Evolutionary conservation across 2,113 vertebrate genomes (phyloP).

Genomic region (Sakesphorus luctuosus): DNA sequence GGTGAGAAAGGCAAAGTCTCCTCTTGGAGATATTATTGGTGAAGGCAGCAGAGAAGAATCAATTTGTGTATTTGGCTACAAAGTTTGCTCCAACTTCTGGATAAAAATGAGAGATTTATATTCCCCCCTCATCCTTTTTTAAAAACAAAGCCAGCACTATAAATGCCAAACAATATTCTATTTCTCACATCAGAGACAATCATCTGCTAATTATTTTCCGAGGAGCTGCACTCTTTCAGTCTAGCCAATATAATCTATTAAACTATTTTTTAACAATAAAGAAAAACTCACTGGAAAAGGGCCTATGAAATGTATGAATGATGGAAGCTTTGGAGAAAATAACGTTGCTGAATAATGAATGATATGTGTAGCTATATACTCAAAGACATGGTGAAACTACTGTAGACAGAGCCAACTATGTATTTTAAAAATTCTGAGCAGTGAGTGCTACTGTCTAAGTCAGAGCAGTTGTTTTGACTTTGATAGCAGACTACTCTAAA

Average conservation of each 20-base stretch:
- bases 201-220: not conserved
- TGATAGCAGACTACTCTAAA: constrained; percentile 51
- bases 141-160: not conserved
- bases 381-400: not conserved
- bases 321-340: not conserved
- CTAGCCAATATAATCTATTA: not conserved
- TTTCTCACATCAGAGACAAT: not conserved
- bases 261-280: not conserved
- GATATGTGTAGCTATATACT: not conserved
- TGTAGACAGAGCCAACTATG: not conserved
- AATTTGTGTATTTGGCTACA: not conserved
- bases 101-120: not conserved
- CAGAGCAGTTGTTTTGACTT: constrained; percentile 28
- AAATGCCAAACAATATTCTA: not conserved
- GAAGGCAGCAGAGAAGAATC: not conserved
- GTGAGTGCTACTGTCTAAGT: not conserved
- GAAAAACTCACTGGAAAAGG: not conserved
- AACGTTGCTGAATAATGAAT: not conserved
- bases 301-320: not conserved
- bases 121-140: not conserved
- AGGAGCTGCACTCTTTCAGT: not conserved
- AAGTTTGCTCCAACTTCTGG: not conserved
- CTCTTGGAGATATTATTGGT: rapidly evolving
- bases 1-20: not conserved
- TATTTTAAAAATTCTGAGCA: not conserved